A percentile compares a stretch with the other conserved stretches of the same genome.
phyloP scores from a whole-genome alignment of 2,797 vertebrate species.

The Pygocentrus nattereri region DNA sequence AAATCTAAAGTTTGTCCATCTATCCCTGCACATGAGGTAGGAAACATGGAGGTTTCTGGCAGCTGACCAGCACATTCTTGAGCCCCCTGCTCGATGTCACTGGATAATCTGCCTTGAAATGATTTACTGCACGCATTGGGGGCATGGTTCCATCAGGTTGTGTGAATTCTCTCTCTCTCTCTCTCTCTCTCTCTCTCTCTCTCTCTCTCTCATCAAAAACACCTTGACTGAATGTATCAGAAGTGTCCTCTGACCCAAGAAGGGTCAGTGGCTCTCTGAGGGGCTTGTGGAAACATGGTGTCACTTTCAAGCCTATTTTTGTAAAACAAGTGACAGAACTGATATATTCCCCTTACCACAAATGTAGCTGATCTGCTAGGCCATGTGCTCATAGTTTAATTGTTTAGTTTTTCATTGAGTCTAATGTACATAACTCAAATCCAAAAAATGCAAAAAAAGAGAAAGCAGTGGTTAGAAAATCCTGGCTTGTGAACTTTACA shows the following conservation, averaged over 20 bases:
- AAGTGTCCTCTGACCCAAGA: constrained; percentile 53
- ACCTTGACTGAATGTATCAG: constrained; percentile 71
- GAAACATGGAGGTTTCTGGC: constrained; percentile 61
- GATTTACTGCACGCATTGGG: constrained; percentile 59
- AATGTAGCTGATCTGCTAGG: too few relatives aligned
- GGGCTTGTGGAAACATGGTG: not conserved
- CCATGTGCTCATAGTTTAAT: too few relatives aligned
- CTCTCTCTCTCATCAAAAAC: not conserved
- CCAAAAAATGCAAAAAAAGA: too few relatives aligned
- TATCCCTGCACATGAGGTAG: constrained; percentile 57
- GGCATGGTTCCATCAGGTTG: not conserved
- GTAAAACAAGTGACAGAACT: not conserved
- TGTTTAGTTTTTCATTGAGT: too few relatives aligned
- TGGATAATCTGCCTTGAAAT: constrained; percentile 68
- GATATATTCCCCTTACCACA: too few relatives aligned
- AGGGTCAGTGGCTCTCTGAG: not conserved
- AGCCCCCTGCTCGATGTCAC: constrained; percentile 35
- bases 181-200: not conserved
- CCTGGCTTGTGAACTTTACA: too few relatives aligned
- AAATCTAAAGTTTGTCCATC: constrained; percentile 22
- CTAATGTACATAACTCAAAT: too few relatives aligned
- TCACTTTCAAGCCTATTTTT: not conserved
- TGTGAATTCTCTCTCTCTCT: not conserved
- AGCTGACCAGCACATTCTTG: constrained; percentile 62
- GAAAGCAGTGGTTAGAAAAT: too few relatives aligned